Conservation (phyloP, 2,113 vertebrate species). For the Sinocyclocheilus anshuiensis region DNA sequence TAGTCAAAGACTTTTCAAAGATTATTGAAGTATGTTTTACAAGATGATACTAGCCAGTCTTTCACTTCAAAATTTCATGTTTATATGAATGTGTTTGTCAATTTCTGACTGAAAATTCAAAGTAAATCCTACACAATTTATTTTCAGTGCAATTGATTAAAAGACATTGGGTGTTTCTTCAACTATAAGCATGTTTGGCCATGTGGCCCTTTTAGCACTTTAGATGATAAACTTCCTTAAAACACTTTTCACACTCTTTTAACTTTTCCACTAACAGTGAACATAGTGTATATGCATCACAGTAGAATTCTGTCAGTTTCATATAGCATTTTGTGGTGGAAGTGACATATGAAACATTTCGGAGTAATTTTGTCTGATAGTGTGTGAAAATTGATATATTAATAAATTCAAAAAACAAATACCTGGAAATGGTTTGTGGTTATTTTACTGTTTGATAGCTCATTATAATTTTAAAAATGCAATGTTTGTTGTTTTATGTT, state of each 20-base stretch:
- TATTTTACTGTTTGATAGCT: neutral
- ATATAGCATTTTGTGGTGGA: neutral
- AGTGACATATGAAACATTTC: neutral
- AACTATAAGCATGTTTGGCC: neutral
- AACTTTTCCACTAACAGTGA: neutral
- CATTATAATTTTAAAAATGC: neutral
- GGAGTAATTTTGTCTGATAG: neutral
- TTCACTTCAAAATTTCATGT: no score
- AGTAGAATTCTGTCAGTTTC: no score
- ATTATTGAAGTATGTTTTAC: no score
- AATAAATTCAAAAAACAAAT: neutral
- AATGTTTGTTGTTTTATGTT: neutral
- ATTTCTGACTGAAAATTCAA: no score
- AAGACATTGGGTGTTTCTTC: neutral
- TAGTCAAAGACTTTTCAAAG: no score
- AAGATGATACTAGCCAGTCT: no score
- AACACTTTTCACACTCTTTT: neutral
- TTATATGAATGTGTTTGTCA: no score
- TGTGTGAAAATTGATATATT: neutral
- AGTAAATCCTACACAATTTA: no score
- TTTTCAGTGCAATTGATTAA: neutral
- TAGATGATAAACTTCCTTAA: no score
- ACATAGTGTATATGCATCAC: neutral
- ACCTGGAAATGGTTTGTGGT: neutral
- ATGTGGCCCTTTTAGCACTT: neutral